phyloP scores from a whole-genome alignment of 1,140 invertebrate species.

The Sarcophaga bullata region DNA sequence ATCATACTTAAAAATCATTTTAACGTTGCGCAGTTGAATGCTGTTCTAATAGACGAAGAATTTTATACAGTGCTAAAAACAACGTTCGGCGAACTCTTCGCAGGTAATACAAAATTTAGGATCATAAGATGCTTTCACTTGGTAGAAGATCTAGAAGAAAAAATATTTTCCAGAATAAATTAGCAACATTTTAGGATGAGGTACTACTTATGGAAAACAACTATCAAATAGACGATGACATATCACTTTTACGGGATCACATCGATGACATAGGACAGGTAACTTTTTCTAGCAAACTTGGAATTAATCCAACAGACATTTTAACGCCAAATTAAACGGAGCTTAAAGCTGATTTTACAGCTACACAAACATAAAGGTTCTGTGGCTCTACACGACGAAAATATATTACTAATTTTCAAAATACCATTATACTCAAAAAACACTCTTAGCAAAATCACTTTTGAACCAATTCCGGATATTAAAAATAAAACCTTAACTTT shows the following conservation, averaged over 20 bases:
- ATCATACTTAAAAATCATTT: no score
- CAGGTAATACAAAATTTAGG: no score
- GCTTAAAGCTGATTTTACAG: no score
- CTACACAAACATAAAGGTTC: slow-evolving; percentile 1
- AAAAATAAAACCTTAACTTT: neutral
- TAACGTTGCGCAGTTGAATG: no score
- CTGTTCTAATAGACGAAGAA: no score
- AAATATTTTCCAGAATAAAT: neutral
- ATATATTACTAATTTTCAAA: slow-evolving; percentile 18
- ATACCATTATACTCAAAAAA: neutral
- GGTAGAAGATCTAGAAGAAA: no score
- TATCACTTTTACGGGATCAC: neutral
- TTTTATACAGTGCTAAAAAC: no score
- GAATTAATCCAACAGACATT: slow-evolving; percentile 17
- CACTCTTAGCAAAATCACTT: neutral
- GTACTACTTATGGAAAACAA: neutral
- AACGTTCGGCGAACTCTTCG: no score
- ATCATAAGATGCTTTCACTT: no score
- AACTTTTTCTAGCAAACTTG: slow-evolving; percentile 24
- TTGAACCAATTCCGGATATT: slow-evolving; percentile 1
- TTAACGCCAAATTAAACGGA: neutral
- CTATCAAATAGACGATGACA: slow-evolving; percentile 34
- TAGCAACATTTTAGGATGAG: slow-evolving; percentile 3
- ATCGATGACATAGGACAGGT: slow-evolving; percentile 9
- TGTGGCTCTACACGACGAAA: neutral